Evolutionary conservation across 2,888 invertebrate genomes (phyloP), one percentile per base, ranked within the genome.

Genomic region (Clivina fossor): DNA sequence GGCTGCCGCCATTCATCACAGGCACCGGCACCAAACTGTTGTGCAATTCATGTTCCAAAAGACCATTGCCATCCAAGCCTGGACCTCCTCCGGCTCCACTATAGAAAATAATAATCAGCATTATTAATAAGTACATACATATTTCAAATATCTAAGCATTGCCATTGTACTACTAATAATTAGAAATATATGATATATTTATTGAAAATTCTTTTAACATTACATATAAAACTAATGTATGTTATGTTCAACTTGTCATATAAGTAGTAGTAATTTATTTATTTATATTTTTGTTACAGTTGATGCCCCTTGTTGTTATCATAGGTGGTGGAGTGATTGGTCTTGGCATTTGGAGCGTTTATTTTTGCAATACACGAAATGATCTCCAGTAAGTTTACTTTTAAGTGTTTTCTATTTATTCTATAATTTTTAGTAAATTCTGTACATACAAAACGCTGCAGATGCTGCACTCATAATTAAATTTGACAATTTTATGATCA

Each of bases 21-120:
- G 66, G 67, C 44, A 69, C 71, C 60, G 66, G 67, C 44, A 69
- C 71, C 60, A 71, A 46, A 4, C 68, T 62, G 20, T 67, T 65
- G 71, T 78, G 77, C 60, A 78, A 71, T 46, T 79, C 78, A 69
- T 79, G 79, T 62, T 78, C 77, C 62, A 78, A 74, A 56, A 76
- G 69, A 58, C 76, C 76, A 65, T 77, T 78, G 48, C 59, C 56
- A 22, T 74, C 78, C 76, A 80, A 79, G 59, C 77, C 75, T n/a
- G n/a, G n/a, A n/a, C n/a, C n/a, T n/a, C n/a, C n/a, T n/a, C n/a
- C n/a, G 65, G 78, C 68, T 67, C 80, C 80, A 72, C 38, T 64
- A 62, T 65, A n/a, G n/a, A n/a, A n/a, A n/a, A n/a, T n/a, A n/a
- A n/a, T n/a, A n/a, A n/a, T n/a, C n/a, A 20, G n/a, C 9, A 24